phyloP scores from a whole-genome alignment of 2,797 vertebrate genomes.

The Megalops cyprinoides region DNA sequence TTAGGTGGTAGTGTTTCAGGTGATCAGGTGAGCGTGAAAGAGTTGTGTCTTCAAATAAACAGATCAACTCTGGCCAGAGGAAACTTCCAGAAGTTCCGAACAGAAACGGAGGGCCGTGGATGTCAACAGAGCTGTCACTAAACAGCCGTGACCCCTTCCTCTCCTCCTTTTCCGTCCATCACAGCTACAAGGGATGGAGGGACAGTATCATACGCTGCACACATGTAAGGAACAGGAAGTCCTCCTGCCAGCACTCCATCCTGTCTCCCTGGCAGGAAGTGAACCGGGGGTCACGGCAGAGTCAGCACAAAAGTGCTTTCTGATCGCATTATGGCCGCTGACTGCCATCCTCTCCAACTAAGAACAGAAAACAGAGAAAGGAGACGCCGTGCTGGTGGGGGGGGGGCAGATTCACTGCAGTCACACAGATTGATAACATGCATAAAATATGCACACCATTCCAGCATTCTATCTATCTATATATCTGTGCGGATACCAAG shows the following conservation, averaged over 20 bases:
- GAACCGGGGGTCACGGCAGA: background rate
- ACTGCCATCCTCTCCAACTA: background rate
- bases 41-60: too few species aligned
- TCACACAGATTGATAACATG: background rate
- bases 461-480: too few species aligned
- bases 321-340: background rate
- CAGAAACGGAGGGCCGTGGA: too few species aligned
- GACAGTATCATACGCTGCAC: background rate
- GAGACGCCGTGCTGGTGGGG: background rate
- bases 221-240: background rate
- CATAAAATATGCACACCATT: slow-evolving; percentile 8
- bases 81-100: too few species aligned
- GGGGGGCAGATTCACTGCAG: too few species aligned
- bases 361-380: background rate
- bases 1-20: too few species aligned
- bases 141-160: background rate
- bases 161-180: background rate
- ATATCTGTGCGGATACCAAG: too few species aligned
- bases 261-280: background rate
- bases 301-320: background rate
- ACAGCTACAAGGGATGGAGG: background rate
- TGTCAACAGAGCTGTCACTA: background rate
- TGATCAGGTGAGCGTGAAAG: too few species aligned
- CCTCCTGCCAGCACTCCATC: background rate
- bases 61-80: too few species aligned